phyloP scores from a whole-genome alignment of 2,888 invertebrate genomes.

The Drosophila fungiperda region DNA sequence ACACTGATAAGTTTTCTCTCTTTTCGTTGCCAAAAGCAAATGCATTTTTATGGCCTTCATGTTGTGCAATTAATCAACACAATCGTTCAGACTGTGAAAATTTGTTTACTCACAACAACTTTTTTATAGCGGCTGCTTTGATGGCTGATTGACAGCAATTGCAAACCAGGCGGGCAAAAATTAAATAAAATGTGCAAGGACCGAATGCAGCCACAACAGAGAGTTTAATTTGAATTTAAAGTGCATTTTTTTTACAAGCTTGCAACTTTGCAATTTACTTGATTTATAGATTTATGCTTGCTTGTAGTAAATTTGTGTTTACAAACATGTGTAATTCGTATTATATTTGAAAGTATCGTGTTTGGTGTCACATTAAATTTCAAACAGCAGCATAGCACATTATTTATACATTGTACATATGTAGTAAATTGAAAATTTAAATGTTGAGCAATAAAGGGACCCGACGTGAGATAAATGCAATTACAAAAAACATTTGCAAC shows the following conservation, averaged over 20 bases:
- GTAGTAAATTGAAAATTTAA: conserved; percentile 19
- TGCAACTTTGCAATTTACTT: not conserved
- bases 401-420: conserved; percentile 8
- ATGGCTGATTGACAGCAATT: conserved; percentile 19
- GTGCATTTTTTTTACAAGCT: not conserved
- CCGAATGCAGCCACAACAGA: not conserved
- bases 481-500: conserved; percentile 70
- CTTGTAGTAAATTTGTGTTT: not conserved
- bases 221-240: not conserved
- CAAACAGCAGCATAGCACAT: not conserved
- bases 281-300: not conserved
- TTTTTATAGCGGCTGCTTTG: conserved; percentile 17
- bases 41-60: conserved; percentile 7
- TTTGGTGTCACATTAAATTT: not conserved
- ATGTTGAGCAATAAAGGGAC: conserved; percentile 43
- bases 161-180: not conserved
- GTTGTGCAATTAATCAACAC: not conserved
- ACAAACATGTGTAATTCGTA: not conserved
- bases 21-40: not conserved
- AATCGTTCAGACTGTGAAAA: not conserved
- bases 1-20: not conserved
- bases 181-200: not conserved
- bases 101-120: conserved; percentile 1
- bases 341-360: not conserved
- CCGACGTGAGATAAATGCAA: conserved; percentile 66